phyloP scores from a whole-genome alignment of 2,797 vertebrate genomes.

The Emydoidea blandingii region DNA sequence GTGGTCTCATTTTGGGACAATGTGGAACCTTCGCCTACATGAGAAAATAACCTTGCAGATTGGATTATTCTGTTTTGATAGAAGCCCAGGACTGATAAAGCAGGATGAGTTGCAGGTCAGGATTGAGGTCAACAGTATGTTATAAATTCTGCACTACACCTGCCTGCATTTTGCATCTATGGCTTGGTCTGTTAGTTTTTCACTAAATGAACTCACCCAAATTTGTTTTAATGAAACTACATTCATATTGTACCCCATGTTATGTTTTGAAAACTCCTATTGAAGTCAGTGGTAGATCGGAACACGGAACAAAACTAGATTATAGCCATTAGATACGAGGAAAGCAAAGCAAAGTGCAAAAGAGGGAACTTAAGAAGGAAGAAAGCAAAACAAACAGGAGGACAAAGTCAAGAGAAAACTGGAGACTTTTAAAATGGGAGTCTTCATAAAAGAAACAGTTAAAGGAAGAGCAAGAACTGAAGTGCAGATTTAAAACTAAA shows the following conservation, averaged over 20 bases:
- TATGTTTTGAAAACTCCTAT: background rate
- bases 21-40: background rate
- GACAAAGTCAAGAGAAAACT: background rate
- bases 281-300: accelerated
- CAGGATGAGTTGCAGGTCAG: background rate
- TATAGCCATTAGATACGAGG: background rate
- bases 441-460: background rate
- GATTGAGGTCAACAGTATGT: background rate
- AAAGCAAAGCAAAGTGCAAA: background rate
- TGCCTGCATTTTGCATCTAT: background rate
- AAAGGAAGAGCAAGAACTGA: background rate
- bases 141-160: background rate
- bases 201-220: background rate
- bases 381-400: background rate
- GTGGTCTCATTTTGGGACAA: background rate
- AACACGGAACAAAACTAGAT: background rate
- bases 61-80: background rate
- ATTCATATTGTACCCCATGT: background rate
- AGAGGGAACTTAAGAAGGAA: background rate
- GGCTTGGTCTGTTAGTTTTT: background rate
- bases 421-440: background rate
- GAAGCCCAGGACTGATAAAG: background rate
- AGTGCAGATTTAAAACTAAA: background rate
- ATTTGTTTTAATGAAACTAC: background rate
- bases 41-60: background rate